These are phyloP conservation scores for Ficedula albicollis DNA, from an alignment of 2,797 vertebrate genomes.

Conservation along the genomic window DNA sequence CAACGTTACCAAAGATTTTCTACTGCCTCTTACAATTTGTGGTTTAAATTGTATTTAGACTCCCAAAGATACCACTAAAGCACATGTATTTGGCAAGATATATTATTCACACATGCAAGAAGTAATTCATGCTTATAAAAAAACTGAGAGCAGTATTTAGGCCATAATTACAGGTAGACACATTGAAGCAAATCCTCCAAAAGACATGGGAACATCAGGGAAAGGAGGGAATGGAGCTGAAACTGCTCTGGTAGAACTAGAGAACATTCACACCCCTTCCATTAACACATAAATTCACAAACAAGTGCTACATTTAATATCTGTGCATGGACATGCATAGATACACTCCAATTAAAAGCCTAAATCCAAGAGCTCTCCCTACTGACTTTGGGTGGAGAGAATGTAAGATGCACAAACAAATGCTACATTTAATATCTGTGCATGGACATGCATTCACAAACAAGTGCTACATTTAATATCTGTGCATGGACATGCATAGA, in stretches of 20 bases:
- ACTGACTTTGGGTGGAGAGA: background rate
- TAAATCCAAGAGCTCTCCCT: background rate
- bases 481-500: background rate
- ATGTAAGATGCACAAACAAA: too few relatives aligned
- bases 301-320: background rate
- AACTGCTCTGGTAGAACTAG: background rate
- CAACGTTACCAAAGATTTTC: background rate
- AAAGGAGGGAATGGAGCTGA: background rate
- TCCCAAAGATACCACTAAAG: background rate
- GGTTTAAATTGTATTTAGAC: background rate
- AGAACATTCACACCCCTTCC: background rate
- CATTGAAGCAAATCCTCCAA: background rate
- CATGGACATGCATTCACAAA: too few relatives aligned
- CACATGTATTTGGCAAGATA: accelerated
- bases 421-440: too few relatives aligned
- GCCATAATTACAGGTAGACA: background rate
- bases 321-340: background rate
- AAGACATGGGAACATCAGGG: background rate
- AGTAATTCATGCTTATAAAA: background rate
- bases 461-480: background rate
- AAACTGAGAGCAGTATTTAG: background rate
- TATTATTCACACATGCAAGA: background rate
- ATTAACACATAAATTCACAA: background rate
- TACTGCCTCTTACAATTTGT: background rate
- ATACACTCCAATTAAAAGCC: background rate